A percentile compares a stretch with the other conserved stretches of the same genome.
phyloP scores from a whole-genome alignment of 2,888 invertebrate genomes.

The Taphrorychus bicolor region DNA sequence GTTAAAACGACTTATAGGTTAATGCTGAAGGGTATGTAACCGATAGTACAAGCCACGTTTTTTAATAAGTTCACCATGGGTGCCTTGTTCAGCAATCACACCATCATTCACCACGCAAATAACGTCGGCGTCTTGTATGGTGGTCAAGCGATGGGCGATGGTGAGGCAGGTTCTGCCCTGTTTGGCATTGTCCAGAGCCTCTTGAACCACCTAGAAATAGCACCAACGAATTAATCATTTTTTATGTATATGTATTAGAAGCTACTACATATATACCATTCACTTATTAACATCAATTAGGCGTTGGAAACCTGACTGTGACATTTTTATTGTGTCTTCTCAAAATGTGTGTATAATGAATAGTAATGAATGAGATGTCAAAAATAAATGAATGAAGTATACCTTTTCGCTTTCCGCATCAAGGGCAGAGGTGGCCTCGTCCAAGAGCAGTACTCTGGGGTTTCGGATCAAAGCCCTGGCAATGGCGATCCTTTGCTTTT shows the following conservation, averaged over 20 bases:
- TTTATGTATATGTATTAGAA: no score
- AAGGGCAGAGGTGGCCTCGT: slow-evolving; percentile 90
- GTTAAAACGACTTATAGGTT: not conserved
- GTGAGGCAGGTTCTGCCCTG: slow-evolving; percentile 84
- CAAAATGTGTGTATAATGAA: no score
- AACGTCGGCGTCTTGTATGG: slow-evolving; percentile 80
- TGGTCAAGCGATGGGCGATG: slow-evolving; percentile 87
- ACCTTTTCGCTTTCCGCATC: slow-evolving; percentile 86
- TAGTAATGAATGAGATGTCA: no score
- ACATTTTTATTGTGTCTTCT: no score
- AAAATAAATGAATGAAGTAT: no score
- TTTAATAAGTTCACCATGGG: slow-evolving; percentile 71
- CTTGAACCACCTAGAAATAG: slow-evolving; percentile 76
- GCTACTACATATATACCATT: no score
- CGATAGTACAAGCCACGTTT: slow-evolving; percentile 61
- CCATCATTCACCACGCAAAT: slow-evolving; percentile 78
- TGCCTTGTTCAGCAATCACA: slow-evolving; percentile 73
- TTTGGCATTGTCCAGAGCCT: slow-evolving; percentile 82
- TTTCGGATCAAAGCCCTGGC: slow-evolving; percentile 83
- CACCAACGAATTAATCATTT: not conserved
- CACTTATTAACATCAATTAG: no score
- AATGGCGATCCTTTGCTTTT: slow-evolving; percentile 89
- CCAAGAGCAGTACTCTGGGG: slow-evolving; percentile 78
- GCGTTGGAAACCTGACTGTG: no score
- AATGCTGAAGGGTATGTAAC: not conserved